These are phyloP conservation scores for Drosophila gaucha DNA, from an alignment of 2,888 invertebrate species.

Conservation along the genomic window DNA sequence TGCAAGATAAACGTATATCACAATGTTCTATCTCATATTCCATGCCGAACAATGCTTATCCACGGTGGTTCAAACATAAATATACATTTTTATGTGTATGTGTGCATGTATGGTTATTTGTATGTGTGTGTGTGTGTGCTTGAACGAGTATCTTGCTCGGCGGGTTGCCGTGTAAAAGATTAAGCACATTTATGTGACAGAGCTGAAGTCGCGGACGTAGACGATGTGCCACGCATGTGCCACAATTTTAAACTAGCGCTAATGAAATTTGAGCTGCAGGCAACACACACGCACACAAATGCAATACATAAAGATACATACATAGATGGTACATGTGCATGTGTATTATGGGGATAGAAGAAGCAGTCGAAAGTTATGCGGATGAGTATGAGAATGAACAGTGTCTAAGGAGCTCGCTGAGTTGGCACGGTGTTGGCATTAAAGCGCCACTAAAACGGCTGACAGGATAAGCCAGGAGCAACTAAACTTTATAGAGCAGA, in stretches of 20 bases:
- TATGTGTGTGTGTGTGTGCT: neutral
- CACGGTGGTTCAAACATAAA: slow-evolving; percentile 8
- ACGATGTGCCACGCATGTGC: slow-evolving; percentile 65
- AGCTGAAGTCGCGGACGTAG: slow-evolving; percentile 27
- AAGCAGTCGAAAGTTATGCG: slow-evolving; percentile 11
- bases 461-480: slow-evolving; percentile 48
- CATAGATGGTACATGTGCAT: neutral
- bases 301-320: neutral
- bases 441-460: slow-evolving; percentile 39
- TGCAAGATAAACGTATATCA: slow-evolving; percentile 6
- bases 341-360: neutral
- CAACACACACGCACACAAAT: slow-evolving; percentile 11
- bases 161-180: slow-evolving; percentile 65
- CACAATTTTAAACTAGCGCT: slow-evolving; percentile 73
- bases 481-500: slow-evolving; percentile 52
- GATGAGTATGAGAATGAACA: slow-evolving; percentile 8
- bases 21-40: slow-evolving; percentile 7
- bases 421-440: slow-evolving; percentile 10
- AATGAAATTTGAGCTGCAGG: slow-evolving; percentile 69
- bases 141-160: slow-evolving; percentile 9
- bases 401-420: slow-evolving; percentile 1
- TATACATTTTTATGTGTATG: neutral
- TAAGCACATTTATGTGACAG: slow-evolving; percentile 75
- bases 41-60: slow-evolving; percentile 11
- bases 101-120: too few relatives aligned